Percentiles rank a stretch among this genome's conserved stretches.
phyloP scores from a whole-genome alignment of 2,113 vertebrate species.

The Rynchops niger region DNA sequence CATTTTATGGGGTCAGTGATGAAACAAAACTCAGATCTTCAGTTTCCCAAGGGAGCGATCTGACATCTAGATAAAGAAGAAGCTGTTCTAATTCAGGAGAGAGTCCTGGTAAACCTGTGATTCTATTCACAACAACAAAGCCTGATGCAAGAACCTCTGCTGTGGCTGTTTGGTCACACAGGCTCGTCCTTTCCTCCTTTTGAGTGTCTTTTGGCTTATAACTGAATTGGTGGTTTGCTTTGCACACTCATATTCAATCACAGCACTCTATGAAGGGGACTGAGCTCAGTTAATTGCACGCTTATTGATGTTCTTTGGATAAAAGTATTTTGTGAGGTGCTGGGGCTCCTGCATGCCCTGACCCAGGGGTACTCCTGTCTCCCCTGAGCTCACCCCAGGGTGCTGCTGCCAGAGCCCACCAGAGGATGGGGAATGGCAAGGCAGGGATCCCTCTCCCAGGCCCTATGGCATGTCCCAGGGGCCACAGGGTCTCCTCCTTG shows the following conservation, averaged over 20 bases:
- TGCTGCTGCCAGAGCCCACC: not conserved
- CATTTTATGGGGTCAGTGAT: constrained; percentile 57
- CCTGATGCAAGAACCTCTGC: not conserved
- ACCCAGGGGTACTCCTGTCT: not conserved
- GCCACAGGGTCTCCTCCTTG: not conserved
- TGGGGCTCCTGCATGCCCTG: not conserved
- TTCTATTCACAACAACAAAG: not conserved
- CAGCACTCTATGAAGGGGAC: not conserved
- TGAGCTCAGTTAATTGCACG: not conserved
- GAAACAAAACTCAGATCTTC: constrained; percentile 12
- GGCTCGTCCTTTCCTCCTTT: not conserved
- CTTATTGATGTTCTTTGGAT: not conserved
- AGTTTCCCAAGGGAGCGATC: constrained; percentile 19
- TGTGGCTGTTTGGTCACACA: not conserved
- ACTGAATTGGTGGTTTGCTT: not conserved
- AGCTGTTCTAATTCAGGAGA: not conserved
- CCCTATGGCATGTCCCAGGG: fast-evolving
- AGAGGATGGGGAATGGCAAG: not conserved
- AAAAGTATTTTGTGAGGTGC: not conserved
- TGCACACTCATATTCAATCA: not conserved
- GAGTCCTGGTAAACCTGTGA: not conserved
- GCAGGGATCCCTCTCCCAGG: not conserved
- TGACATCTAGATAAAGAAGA: constrained; percentile 13
- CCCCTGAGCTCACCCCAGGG: not conserved
- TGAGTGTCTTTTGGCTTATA: not conserved